Base-by-base conservation (phyloP, 2,888 invertebrate genomes). In the Aspidiotus rigidus region DNA sequence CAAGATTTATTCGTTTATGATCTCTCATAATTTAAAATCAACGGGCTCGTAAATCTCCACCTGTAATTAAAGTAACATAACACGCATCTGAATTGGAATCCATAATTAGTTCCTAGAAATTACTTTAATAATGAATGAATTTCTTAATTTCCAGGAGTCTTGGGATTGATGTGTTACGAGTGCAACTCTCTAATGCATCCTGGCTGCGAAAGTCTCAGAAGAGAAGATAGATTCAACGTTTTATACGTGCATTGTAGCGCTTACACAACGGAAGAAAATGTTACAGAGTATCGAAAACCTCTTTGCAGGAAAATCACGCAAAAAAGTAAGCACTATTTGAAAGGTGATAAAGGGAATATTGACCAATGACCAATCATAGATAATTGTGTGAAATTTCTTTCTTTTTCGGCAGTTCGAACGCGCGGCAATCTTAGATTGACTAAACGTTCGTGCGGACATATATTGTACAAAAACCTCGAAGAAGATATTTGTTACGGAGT, bases 271-370 rank as follows among this genome's bases (percentile, higher is more conserved):
- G 56, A 55, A 17, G 10, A 40, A 7, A 57, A 15, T 41, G 15
- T 41, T 1, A 73, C 76, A 39, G 73, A 77, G 56, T 77, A 77
- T 70, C 77, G 77, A 9, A 77, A 80, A 40, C 82, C 83, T 60
- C 86, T 87, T 78, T 89, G 89, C 76, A 80, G 89, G 69, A 89
- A 88, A 78, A 84, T 86, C 56, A 80, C 83, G 0, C 83, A 86
- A 74, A 83, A 82, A 73, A 82, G 88, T 84, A 77, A 79, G 81
- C 78, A 69, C 5, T 3, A 28, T 28, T 28, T n/a, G n/a, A 28
- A 28, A 3, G 2, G 28, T 28, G 28, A 28, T 28, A 28, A 28
- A 28, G 1, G 28, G 5, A 28, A 28, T 28, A 28, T 28, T 28
- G 28, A 28, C 5, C 28, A 28, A 75, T 66, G 70, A 15, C 13